A percentile compares a stretch with the other conserved stretches of the same genome.
Evolutionary conservation across 2,797 vertebrate genomes (phyloP).

Genomic region (Schizopygopsis pylzovi): DNA sequence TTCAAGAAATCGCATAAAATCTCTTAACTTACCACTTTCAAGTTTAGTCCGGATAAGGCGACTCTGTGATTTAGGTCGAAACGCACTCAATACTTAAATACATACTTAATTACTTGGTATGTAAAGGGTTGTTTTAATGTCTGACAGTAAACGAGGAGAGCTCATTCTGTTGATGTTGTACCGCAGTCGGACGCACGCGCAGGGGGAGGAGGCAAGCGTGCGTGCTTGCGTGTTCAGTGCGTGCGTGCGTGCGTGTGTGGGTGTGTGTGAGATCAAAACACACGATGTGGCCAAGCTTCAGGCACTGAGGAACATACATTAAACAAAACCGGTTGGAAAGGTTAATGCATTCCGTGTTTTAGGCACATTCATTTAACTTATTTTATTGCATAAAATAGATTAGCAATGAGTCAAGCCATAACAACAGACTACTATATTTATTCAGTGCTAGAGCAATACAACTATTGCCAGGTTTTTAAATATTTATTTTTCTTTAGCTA

Average conservation of each 20-base stretch:
- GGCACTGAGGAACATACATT: background rate
- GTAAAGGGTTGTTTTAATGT: constrained; percentile 18
- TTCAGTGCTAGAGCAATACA: background rate
- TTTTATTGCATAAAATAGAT: background rate
- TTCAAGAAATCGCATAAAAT: constrained; percentile 27
- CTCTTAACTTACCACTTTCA: constrained; percentile 38
- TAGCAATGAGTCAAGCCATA: background rate
- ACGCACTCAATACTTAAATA: background rate
- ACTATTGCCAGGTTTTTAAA: background rate
- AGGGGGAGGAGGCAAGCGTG: constrained; percentile 38
- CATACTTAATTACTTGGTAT: background rate
- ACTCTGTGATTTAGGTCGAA: background rate
- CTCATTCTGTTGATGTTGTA: constrained; percentile 55
- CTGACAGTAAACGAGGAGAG: constrained; percentile 40
- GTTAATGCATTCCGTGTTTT: background rate
- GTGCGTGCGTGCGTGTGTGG: background rate
- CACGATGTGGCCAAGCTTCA: background rate
- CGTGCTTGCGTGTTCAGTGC: background rate
- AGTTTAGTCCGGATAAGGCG: background rate
- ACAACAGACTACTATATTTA: background rate
- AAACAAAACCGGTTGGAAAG: background rate
- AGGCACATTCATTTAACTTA: background rate
- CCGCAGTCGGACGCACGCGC: constrained; percentile 24
- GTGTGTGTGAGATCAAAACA: constrained; percentile 14
- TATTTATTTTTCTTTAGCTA: background rate